phyloP scores from a whole-genome alignment of 2,113 vertebrate genomes.

The Astur gentilis region DNA sequence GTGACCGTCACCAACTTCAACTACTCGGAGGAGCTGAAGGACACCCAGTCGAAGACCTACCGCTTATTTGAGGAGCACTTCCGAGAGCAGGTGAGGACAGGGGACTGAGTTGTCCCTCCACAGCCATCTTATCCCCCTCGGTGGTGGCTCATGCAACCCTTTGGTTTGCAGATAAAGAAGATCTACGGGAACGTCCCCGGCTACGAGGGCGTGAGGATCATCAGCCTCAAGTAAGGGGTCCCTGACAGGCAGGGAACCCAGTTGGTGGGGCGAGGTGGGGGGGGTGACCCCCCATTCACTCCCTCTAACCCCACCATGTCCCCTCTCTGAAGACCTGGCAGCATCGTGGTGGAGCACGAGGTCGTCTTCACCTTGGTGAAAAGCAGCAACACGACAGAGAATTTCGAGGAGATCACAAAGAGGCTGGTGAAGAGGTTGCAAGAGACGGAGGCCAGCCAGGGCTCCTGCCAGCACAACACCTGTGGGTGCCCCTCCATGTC shows the following conservation, averaged over 20 bases:
- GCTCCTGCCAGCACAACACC: not conserved
- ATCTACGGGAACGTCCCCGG: not conserved
- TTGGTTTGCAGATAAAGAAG: not conserved
- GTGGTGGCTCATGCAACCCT: not conserved
- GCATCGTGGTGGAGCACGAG: not conserved
- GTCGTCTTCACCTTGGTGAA: not conserved
- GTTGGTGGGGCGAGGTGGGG: too few species aligned
- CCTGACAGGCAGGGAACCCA: not conserved
- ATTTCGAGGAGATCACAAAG: not conserved
- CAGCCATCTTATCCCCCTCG: not conserved
- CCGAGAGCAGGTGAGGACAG: not conserved
- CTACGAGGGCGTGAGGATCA: not conserved
- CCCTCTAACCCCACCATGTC: not conserved
- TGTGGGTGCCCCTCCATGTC: not conserved
- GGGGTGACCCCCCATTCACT: not conserved
- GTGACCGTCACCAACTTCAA: not conserved
- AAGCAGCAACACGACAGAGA: accelerated
- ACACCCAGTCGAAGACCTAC: not conserved
- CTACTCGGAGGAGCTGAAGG: not conserved
- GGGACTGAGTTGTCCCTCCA: not conserved
- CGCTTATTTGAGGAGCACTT: not conserved
- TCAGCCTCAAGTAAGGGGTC: not conserved
- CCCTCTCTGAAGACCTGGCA: not conserved
- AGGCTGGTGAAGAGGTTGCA: not conserved
- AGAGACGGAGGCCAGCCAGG: not conserved